phyloP scores from a whole-genome alignment of 2,797 vertebrate species.

The Chloroceryle inda region DNA sequence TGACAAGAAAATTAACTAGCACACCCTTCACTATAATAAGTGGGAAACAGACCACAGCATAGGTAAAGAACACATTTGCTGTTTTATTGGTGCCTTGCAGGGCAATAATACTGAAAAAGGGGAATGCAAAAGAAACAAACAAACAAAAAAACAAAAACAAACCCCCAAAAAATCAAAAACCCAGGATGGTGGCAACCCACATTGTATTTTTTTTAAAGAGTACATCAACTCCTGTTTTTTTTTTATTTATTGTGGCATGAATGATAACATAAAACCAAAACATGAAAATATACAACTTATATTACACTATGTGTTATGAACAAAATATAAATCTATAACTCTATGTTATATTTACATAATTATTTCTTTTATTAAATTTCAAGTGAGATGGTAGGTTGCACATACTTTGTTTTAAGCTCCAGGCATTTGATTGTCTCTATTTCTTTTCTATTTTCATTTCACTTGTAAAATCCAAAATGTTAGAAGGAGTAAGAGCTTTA shows the following conservation, averaged over 20 bases:
- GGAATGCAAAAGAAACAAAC: conserved; percentile 88
- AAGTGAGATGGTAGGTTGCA: conserved; percentile 98
- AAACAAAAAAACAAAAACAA: not conserved
- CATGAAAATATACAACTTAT: conserved; percentile 99
- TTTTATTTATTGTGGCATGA: conserved; percentile 98
- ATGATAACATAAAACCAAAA: conserved; percentile 98
- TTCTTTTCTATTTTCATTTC: conserved; percentile 78
- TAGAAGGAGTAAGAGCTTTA: conserved; percentile 81
- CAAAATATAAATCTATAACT: conserved; percentile 99
- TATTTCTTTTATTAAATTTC: conserved; percentile 98
- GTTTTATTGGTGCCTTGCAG: conserved; percentile 99
- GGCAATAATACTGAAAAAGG: conserved; percentile 99
- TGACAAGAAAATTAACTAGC: not conserved
- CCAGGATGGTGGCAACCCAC: conserved; percentile 94
- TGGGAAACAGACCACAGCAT: conserved; percentile 77
- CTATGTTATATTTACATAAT: conserved; percentile 99
- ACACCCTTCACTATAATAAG: conserved; percentile 15
- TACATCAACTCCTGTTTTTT: conserved; percentile 90
- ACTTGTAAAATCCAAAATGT: conserved; percentile 79
- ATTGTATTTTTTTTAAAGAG: conserved; percentile 88
- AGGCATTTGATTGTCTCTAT: conserved; percentile 99
- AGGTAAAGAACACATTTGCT: conserved; percentile 95
- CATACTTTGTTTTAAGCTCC: conserved; percentile 97
- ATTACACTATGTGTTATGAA: conserved; percentile 99
- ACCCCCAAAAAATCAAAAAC: conserved; percentile 30